phyloP scores from a whole-genome alignment of 23 tunicate species.

The Halocynthia roretzi region DNA sequence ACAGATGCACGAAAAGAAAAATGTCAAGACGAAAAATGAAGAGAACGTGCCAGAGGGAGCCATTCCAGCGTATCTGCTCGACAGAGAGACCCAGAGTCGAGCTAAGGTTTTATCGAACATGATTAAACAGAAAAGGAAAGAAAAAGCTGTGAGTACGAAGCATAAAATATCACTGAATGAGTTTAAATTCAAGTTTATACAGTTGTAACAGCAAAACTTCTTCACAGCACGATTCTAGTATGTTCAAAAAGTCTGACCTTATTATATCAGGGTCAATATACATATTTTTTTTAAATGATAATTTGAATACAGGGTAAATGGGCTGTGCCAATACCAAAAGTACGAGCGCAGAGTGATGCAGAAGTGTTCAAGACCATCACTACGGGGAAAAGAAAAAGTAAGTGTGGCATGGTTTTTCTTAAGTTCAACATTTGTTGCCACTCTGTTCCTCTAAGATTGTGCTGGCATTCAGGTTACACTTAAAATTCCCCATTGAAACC shows the following conservation, averaged over 20 bases:
- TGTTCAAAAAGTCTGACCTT: too few species aligned
- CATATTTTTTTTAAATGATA: too few species aligned
- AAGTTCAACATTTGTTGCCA: background rate
- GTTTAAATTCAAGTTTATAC: too few species aligned
- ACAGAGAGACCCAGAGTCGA: slow-evolving; percentile 85
- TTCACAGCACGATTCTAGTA: too few species aligned
- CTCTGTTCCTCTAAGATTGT: background rate
- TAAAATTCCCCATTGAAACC: too few species aligned
- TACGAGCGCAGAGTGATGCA: slow-evolving; percentile 92
- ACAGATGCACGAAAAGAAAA: slow-evolving; percentile 76
- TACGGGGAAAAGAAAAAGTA: slow-evolving; percentile 90
- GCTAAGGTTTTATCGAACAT: slow-evolving; percentile 94
- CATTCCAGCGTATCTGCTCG: slow-evolving; percentile 82
- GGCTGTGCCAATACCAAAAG: slow-evolving; percentile 91
- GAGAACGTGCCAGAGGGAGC: slow-evolving; percentile 97
- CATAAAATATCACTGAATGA: too few species aligned
- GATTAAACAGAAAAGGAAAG: slow-evolving; percentile 95
- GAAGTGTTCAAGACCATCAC: slow-evolving; percentile 89
- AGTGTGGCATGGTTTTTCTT: background rate
- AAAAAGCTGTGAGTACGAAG: slow-evolving; percentile 67
- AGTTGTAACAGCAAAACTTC: too few species aligned
- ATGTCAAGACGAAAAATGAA: slow-evolving; percentile 83
- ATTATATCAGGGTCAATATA: too few species aligned
- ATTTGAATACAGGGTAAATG: slow-evolving; percentile 64
- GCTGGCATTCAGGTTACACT: background rate